A percentile compares a stretch with the other conserved stretches of the same genome.
phyloP scores from a whole-genome alignment of 2,888 invertebrate species.

The Chorisops tibialis region DNA sequence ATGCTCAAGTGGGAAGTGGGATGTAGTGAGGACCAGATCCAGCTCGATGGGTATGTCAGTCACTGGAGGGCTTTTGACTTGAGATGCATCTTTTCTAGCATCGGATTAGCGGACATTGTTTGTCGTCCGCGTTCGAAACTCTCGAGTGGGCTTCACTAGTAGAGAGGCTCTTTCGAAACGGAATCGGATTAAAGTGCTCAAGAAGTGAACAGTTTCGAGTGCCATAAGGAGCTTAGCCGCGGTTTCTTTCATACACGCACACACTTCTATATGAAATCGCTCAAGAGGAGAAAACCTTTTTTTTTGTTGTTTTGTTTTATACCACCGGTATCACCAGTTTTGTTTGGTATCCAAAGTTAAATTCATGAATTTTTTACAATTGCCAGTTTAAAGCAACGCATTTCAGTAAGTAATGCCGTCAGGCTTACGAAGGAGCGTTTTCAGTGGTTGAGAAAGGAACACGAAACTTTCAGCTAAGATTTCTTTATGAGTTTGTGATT shows the following conservation, averaged over 20 bases:
- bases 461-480: too few relatives aligned
- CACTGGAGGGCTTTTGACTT: slow-evolving; percentile 23
- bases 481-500: too few relatives aligned
- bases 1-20: neutral
- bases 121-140: slow-evolving; percentile 8
- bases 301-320: too few relatives aligned
- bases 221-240: slow-evolving; percentile 23
- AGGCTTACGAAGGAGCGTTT: too few relatives aligned
- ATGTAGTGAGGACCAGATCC: neutral
- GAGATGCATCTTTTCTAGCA: slow-evolving; percentile 15
- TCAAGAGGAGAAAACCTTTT: too few relatives aligned
- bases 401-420: too few relatives aligned
- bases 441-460: too few relatives aligned
- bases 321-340: too few relatives aligned
- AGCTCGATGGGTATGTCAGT: slow-evolving; percentile 13
- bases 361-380: too few relatives aligned
- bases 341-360: too few relatives aligned
- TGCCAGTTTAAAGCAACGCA: too few relatives aligned
- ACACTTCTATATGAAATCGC: too few relatives aligned
- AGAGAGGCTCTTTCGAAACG: slow-evolving; percentile 8
- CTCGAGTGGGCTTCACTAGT: slow-evolving; percentile 12
- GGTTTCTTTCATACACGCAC: slow-evolving; percentile 11
- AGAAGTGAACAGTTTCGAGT: slow-evolving; percentile 26
- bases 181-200: slow-evolving; percentile 25
- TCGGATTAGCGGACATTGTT: slow-evolving; percentile 26